Percentiles rank a stretch among this genome's conserved stretches.
These are phyloP conservation scores for Drosophila ambigua DNA, from an alignment of 1,140 invertebrate genomes.

Conservation along the genomic window DNA sequence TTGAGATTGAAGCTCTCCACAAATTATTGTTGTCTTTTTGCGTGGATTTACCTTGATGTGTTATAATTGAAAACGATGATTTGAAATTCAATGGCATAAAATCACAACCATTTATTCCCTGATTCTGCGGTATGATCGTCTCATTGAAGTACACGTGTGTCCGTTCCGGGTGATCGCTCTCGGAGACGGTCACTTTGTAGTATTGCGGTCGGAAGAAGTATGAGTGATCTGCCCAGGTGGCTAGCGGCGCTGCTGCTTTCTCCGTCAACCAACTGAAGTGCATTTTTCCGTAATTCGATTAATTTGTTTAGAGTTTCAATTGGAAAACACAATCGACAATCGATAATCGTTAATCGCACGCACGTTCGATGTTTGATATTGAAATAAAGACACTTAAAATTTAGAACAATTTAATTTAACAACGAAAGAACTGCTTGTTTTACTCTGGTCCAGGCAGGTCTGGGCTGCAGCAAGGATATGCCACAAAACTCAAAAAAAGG, in stretches of 20 bases:
- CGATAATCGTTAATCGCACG: constrained; percentile 2
- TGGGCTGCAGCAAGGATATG: constrained; percentile 58
- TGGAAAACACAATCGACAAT: no score
- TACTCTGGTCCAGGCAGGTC: constrained; percentile 1
- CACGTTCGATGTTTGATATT: constrained; percentile 37
- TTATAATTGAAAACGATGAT: constrained; percentile 86
- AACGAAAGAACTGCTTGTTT: constrained; percentile 47
- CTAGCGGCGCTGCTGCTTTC: constrained; percentile 71
- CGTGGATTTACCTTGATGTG: constrained; percentile 86
- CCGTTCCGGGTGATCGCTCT: constrained; percentile 85
- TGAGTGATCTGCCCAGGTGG: constrained; percentile 85
- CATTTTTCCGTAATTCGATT: constrained; percentile 68
- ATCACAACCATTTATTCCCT: constrained; percentile 83
- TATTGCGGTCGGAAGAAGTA: constrained; percentile 81
- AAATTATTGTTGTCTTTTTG: neutral
- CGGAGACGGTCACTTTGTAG: constrained; percentile 86
- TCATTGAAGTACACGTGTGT: constrained; percentile 86
- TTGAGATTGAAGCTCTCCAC: neutral
- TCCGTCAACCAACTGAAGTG: constrained; percentile 82
- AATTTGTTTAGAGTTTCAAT: constrained; percentile 24
- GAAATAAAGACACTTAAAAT: constrained; percentile 84
- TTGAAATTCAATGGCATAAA: constrained; percentile 86
- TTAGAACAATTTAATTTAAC: constrained; percentile 82
- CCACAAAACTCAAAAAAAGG: neutral
- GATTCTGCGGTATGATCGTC: constrained; percentile 80